Evolutionary conservation across 2,113 vertebrate genomes (phyloP), one percentile per base, ranked within the genome.

Genomic region (Sander vitreus): DNA sequence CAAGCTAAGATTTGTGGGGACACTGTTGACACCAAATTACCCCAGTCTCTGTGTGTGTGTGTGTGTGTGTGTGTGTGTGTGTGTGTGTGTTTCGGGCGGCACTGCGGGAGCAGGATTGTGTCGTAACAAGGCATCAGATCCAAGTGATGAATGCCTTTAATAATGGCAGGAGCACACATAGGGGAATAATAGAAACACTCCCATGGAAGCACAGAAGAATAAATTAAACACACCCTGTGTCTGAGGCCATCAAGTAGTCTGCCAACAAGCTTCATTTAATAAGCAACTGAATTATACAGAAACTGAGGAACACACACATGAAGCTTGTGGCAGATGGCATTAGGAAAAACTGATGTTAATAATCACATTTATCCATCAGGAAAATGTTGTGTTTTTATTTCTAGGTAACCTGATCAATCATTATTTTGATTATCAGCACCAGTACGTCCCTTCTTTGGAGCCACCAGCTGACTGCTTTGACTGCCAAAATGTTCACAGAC

Each of bases 71-170:
- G 27, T 23, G 67, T 70, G 73, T 57, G 69, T 62, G 65, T 50
- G 76, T 36, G 50, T 50, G 45, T 64, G 75, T 64, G 36, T 70
- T 19, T 48, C 1, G 18, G 51, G 74, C 12, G 55, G 43, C 55
- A 4, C 51, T 48, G 67, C 30, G 60, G 83, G 69, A 60, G 80
- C 81, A 36, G 79, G 25, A 50, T 0, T 25, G 50, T 76, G 81
- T 76, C 13, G 84, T 90, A 90, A 91, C 88, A 72, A 93, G 91
- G 85, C 76, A 50, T 85, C 86, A 75, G 59, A 83, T 69, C 80
- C n/a, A 73, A 27, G 65, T 91, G 93, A 93, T 93, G 84, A 92
- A 94, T 93, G 89, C 62, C 77, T 93, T 93, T 93, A 93, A 95
- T 94, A 93, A 95, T 75, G 73, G 84, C 78, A 53, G 65, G 62